phyloP scores from a whole-genome alignment of 2,888 invertebrate species.

The Campoplex capitator region DNA sequence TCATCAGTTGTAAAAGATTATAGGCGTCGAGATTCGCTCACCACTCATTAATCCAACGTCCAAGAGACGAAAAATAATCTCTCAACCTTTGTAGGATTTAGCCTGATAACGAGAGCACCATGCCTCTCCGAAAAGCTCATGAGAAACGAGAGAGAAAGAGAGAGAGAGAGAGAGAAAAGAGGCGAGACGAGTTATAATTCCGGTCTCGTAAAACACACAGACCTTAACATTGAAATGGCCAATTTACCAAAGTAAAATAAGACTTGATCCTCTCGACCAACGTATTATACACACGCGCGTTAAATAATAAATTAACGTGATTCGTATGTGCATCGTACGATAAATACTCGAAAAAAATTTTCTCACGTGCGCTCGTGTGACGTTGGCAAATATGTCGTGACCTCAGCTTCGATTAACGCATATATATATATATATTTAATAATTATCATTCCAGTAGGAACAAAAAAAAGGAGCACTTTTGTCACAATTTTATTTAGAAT shows the following conservation, averaged over 20 bases:
- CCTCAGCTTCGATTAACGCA: slow-evolving; percentile 68
- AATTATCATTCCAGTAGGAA: background rate
- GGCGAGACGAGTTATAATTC: background rate
- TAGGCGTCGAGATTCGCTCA: background rate
- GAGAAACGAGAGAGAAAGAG: slow-evolving; percentile 29
- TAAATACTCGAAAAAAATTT: slow-evolving; percentile 4
- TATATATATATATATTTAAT: background rate
- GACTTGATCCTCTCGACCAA: background rate
- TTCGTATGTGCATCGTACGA: slow-evolving; percentile 13
- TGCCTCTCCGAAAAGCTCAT: background rate
- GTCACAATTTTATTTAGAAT: background rate
- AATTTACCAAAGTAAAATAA: background rate
- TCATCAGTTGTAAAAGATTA: background rate
- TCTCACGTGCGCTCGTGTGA: background rate
- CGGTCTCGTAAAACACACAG: slow-evolving; percentile 6
- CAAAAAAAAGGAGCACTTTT: background rate
- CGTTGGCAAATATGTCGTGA: slow-evolving; percentile 68
- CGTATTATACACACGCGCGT: background rate
- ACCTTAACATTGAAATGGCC: slow-evolving; percentile 50
- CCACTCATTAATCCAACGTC: background rate
- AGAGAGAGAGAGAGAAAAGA: slow-evolving; percentile 28
- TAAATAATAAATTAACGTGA: slow-evolving; percentile 36
- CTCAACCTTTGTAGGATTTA: background rate
- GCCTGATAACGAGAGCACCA: slow-evolving; percentile 16
- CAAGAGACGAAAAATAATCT: slow-evolving; percentile 5